Evolutionary conservation across 2,888 invertebrate genomes (phyloP), one percentile per base, ranked within the genome.

Genomic region (Nipponacmea schrenckii): DNA sequence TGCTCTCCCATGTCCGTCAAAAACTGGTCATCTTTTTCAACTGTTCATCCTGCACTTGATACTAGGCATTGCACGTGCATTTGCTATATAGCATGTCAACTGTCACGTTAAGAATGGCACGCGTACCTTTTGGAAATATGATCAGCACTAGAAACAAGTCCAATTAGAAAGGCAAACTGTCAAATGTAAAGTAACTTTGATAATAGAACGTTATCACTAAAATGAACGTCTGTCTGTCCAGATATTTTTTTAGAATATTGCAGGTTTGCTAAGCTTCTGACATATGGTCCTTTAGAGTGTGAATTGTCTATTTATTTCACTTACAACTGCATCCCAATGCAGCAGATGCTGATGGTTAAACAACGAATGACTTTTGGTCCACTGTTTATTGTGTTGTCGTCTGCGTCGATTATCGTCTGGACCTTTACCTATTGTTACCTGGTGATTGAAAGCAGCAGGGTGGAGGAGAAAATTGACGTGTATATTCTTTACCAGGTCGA

Each of bases 1-100:
- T 56, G 56, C 56, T 56, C 56, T 56, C 24, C 56, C 24, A 56
- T 24, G 56, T 56, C 24, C 56, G 56, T 56, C 56, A 56, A 56
- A 56, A 56, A 20, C 56, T 56, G 56, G 56, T 24, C 20, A 56
- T 56, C 20, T 20, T 56, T 56, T 56, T 56, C 56, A 56, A 56
- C 56, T 14, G 56, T 12, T 56, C 20, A 24, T 24, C 8, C 56
- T 20, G 56, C 56, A 24, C 24, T 56, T 56, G 20, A 56, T 24
- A 24, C 24, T 20, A 24, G 56, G 24, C 24, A 56, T 24, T 56
- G 56, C 56, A 56, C 56, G 56, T 56, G 56, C 56, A 56, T 56
- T 1, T 20, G 20, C 56, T 24, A 24, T 10, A 24, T 56, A 24
- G 14, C 56, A 56, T 56, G 56, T 56, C 56, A 56, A 56, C 56